These are phyloP conservation scores for Neopelma chrysocephalum DNA, from an alignment of 2,797 vertebrate species.

Conservation along the genomic window DNA sequence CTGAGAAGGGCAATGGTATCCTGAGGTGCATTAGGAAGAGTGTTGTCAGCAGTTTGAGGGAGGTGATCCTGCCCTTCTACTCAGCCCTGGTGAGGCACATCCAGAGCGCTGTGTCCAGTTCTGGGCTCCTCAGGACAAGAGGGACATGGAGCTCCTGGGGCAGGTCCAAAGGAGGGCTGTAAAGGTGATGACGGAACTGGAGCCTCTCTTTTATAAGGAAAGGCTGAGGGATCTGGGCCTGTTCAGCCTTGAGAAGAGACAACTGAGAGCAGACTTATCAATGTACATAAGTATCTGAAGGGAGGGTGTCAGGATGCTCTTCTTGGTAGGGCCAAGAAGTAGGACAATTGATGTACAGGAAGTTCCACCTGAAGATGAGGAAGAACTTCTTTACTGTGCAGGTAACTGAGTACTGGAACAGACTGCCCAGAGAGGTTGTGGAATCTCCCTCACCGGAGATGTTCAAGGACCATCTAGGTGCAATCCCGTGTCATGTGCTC, in stretches of 20 bases:
- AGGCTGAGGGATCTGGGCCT: not conserved
- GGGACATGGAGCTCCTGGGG: not conserved
- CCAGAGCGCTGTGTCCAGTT: not conserved
- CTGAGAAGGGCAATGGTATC: rapidly evolving
- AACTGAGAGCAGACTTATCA: not conserved
- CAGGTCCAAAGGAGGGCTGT: not conserved
- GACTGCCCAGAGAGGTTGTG: not conserved
- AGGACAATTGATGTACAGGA: not conserved
- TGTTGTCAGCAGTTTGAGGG: not conserved
- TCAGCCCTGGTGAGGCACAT: not conserved
- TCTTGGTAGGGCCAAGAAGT: not conserved
- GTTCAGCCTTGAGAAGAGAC: not conserved
- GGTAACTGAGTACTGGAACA: not conserved
- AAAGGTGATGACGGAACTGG: not conserved
- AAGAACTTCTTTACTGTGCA: not conserved
- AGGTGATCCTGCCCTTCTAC: not conserved
- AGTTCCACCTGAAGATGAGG: not conserved
- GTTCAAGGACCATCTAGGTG: not conserved
- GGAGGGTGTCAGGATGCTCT: not conserved
- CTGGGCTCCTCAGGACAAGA: not conserved
- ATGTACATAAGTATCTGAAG: not conserved
- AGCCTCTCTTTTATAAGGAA: not conserved
- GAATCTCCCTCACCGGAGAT: not conserved
- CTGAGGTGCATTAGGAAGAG: not conserved
- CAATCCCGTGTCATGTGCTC: too few relatives aligned